Conservation (phyloP, 53 echinoderm and acorn worm genomes). For the Zoroaster sp. region DNA sequence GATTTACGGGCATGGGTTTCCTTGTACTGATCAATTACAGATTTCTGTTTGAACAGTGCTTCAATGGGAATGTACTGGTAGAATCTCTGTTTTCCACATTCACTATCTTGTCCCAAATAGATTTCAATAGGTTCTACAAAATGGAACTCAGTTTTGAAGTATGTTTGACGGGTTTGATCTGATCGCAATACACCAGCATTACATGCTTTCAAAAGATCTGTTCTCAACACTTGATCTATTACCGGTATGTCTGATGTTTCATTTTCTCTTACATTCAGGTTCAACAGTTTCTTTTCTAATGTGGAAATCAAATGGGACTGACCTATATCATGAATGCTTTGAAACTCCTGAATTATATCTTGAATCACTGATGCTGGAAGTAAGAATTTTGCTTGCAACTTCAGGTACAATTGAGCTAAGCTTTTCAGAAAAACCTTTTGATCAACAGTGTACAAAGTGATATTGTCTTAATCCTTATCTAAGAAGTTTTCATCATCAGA, state of each 20-base stretch:
- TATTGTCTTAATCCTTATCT: too few relatives aligned
- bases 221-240: neutral
- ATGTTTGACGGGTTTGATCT: neutral
- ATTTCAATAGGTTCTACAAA: neutral
- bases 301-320: constrained; percentile 11
- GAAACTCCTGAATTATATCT: neutral
- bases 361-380: neutral
- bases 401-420: neutral
- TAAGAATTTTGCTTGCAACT: neutral
- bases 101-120: constrained; percentile 22
- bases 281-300: constrained; percentile 10
- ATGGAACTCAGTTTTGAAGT: neutral
- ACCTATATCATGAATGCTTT: neutral
- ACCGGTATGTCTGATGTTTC: neutral
- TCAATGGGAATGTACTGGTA: constrained; percentile 48
- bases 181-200: neutral
- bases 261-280: neutral
- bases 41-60: neutral
- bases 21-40: constrained; percentile 15
- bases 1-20: neutral
- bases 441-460: too few relatives aligned
- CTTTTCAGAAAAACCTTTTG: too few relatives aligned
- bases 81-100: constrained; percentile 14
- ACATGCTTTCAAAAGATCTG: constrained; percentile 4
- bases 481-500: too few relatives aligned